Base-by-base conservation (phyloP, 2,888 invertebrate genomes). In the Catocala sponsa region DNA sequence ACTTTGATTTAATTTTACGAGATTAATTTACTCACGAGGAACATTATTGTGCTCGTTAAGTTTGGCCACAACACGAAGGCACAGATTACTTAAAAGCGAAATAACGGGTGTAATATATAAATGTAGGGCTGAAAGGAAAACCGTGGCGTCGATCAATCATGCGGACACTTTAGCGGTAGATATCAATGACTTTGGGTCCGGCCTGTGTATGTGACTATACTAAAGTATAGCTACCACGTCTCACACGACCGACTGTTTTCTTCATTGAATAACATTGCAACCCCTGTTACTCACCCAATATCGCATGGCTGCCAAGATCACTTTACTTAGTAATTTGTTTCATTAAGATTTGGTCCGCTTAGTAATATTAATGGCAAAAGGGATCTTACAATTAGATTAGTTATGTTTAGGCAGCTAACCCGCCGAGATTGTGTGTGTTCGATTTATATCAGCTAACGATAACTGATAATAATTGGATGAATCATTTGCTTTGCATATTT, bases 61-160 rank as follows among this genome's bases (percentile, higher is more conserved):
- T 38, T 7, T 38, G 35, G 6, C 7, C 9, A 38, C 35, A 25
- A 38, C 35, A 38, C 35, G 35, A 9, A 6, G 35, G 35, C 35
- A 70, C 73, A 76, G 80, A 81, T 80, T 68, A 76, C 80, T 78
- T 68, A 73, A 72, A 76, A 79, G 78, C 78, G 72, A 84, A 80
- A 83, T 83, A 83, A 81, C 79, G 80, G 74, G 76, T 75, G 65
- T 75, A 81, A 80, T 81, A 72, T 73, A 74, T 72, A 75, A 71
- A 65, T 57, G 62, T 59, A 53, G 63, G 76, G 65, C 69, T 83
- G 79, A 82, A 82, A 81, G 75, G 76, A 74, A 76, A 72, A 66
- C 44, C 72, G 70, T 65, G 63, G 68, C 81, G 81, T 85, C 86
- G 80, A 90, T 90, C 89, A 89, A 90, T 90, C 90, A 84, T 81